Percentiles rank a stretch among this genome's conserved stretches.
Evolutionary conservation across 2,888 invertebrate genomes (phyloP).

Genomic region (Lordiphosa fenestrarum): DNA sequence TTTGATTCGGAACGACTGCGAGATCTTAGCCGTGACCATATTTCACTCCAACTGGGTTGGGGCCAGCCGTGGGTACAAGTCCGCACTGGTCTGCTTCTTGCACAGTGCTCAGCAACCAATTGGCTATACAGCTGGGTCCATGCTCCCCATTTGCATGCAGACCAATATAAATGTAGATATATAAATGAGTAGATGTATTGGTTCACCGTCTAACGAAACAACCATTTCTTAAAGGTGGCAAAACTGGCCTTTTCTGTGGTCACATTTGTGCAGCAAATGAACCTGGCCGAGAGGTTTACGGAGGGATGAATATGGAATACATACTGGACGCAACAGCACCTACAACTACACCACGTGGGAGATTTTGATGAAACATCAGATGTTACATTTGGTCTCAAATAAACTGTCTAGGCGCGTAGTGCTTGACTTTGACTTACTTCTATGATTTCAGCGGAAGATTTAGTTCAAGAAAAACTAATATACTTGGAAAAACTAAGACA

Average conservation of each 20-base stretch:
- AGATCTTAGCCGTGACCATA: constrained; percentile 6
- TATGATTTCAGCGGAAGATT: too few relatives aligned
- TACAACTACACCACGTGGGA: too few relatives aligned
- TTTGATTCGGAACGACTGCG: constrained; percentile 19
- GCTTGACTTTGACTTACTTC: too few relatives aligned
- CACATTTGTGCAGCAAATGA: constrained; percentile 47
- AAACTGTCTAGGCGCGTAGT: too few relatives aligned
- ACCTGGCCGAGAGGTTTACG: constrained; percentile 43
- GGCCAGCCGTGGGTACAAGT: constrained; percentile 16
- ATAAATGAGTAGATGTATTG: too few relatives aligned
- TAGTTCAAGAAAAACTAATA: too few relatives aligned
- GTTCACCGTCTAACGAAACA: too few relatives aligned
- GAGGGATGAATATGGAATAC: neutral
- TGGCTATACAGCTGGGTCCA: constrained; percentile 16
- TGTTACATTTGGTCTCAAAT: too few relatives aligned
- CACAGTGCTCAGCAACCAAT: constrained; percentile 16
- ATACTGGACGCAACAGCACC: too few relatives aligned
- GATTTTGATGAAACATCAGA: too few relatives aligned
- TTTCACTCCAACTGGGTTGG: constrained; percentile 30
- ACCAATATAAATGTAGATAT: constrained; percentile 13
- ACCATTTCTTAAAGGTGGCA: constrained; percentile 38
- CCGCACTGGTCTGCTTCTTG: constrained; percentile 10
- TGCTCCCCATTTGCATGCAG: constrained; percentile 23
- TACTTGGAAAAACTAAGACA: too few relatives aligned
- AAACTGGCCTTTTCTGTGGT: constrained; percentile 55